Conservation (phyloP, 2,113 vertebrate genomes). For the Microcebus griseorufus region DNA sequence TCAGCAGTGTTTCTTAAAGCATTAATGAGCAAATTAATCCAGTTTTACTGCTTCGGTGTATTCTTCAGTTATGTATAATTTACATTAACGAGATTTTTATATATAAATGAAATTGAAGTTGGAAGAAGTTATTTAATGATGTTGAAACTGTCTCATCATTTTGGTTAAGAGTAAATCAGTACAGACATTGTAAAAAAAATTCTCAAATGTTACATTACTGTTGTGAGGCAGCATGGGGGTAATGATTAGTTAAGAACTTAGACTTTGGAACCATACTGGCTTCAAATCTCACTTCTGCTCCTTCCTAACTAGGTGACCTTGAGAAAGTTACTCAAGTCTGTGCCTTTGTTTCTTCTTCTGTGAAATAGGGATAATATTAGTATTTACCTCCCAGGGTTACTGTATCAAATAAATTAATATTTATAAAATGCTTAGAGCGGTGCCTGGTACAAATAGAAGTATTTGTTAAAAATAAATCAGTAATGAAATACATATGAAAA, state of each 20-base stretch:
- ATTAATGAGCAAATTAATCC: not conserved
- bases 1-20: constrained; percentile 6
- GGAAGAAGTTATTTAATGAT: constrained; percentile 16
- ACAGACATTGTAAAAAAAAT: not conserved
- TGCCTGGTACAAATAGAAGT: not conserved
- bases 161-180: constrained; percentile 24
- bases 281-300: not conserved
- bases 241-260: not conserved
- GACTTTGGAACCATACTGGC: not conserved
- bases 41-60: not conserved
- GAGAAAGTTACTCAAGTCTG: not conserved
- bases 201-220: not conserved
- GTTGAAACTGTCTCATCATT: not conserved
- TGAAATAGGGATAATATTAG: not conserved
- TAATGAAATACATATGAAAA: not conserved
- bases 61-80: not conserved
- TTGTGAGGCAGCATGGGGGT: not conserved
- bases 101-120: not conserved
- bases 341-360: not conserved
- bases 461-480: constrained; percentile 30
- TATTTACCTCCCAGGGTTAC: not conserved
- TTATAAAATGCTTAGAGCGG: constrained; percentile 35
- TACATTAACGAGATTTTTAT: not conserved
- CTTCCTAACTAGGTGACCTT: not conserved
- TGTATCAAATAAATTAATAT: constrained; percentile 4